Percentiles rank a stretch among this genome's conserved stretches.
Conservation (phyloP, 2,113 vertebrate species). For the Callionymus lyra region DNA sequence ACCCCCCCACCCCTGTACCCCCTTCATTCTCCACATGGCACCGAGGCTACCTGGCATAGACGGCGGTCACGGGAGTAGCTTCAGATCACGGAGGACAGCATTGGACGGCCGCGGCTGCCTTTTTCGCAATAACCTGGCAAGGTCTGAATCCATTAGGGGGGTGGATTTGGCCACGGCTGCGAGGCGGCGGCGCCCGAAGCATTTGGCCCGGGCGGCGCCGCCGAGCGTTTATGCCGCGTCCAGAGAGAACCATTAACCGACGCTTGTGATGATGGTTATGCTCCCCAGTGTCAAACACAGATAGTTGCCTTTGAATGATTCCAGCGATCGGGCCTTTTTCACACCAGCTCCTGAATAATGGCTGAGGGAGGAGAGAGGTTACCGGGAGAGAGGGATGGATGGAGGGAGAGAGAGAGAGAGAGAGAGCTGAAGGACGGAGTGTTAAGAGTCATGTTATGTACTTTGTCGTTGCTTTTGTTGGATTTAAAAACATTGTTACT, state of each 20-base stretch:
- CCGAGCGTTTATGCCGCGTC: constrained; percentile 53
- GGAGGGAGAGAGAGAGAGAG: constrained; percentile 2
- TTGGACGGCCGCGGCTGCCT: constrained; percentile 56
- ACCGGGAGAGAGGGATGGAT: constrained; percentile 4
- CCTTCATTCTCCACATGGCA: constrained; percentile 52
- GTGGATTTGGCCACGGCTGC: constrained; percentile 59
- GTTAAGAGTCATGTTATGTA: neutral
- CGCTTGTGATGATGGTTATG: constrained; percentile 63
- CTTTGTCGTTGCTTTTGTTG: too few species aligned
- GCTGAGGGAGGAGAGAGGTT: constrained; percentile 15
- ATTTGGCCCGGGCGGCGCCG: constrained; percentile 54
- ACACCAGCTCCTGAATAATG: constrained; percentile 46
- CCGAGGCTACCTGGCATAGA: constrained; percentile 49
- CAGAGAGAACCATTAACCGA: constrained; percentile 64
- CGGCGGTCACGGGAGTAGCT: constrained; percentile 51
- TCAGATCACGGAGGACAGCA: constrained; percentile 63
- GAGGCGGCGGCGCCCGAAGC: constrained; percentile 55
- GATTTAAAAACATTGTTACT: too few species aligned
- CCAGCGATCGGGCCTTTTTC: constrained; percentile 57
- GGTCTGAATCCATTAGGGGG: constrained; percentile 65
- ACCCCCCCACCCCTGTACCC: constrained; percentile 1
- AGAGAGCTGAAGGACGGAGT: constrained; percentile 4
- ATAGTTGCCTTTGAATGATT: constrained; percentile 66
- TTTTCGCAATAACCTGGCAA: constrained; percentile 67
- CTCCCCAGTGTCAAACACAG: constrained; percentile 59